These are phyloP conservation scores for Pyrocoelia pectoralis DNA, from an alignment of 2,888 invertebrate species.

Conservation along the genomic window DNA sequence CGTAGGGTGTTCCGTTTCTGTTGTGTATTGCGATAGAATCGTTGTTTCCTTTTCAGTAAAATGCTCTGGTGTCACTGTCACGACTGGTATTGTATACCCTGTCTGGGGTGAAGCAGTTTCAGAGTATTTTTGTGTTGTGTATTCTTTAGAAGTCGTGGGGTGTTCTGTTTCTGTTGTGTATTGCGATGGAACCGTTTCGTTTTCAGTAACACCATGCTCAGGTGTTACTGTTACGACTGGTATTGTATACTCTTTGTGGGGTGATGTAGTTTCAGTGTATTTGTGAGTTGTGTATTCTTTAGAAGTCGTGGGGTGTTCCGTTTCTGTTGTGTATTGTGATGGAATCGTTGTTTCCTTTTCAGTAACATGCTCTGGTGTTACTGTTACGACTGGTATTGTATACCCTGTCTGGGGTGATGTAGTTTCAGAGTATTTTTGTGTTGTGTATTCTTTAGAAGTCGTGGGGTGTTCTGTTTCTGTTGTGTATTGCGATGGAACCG, in stretches of 20 bases:
- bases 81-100: not conserved
- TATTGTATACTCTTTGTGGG: not conserved
- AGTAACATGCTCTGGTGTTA: not conserved
- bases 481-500: conserved; percentile 34
- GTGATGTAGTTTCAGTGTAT: not conserved
- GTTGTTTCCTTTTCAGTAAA: not conserved
- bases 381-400: conserved; percentile 13
- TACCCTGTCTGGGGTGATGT: conserved; percentile 6
- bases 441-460: not conserved
- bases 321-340: not conserved
- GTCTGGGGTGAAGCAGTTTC: not conserved
- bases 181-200: conserved; percentile 29
- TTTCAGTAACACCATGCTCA: not conserved
- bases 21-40: not conserved
- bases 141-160: not conserved
- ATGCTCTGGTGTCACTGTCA: not conserved
- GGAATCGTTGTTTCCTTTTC: not conserved
- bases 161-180: conserved; percentile 24
- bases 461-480: conserved; percentile 34
- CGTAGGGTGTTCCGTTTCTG: not conserved
- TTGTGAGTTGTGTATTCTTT: not conserved
- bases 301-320: not conserved
- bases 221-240: not conserved
- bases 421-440: conserved; percentile 18
- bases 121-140: not conserved